Base-by-base conservation (phyloP, 1,140 invertebrate species). In the Zaprionus gabonicus region DNA sequence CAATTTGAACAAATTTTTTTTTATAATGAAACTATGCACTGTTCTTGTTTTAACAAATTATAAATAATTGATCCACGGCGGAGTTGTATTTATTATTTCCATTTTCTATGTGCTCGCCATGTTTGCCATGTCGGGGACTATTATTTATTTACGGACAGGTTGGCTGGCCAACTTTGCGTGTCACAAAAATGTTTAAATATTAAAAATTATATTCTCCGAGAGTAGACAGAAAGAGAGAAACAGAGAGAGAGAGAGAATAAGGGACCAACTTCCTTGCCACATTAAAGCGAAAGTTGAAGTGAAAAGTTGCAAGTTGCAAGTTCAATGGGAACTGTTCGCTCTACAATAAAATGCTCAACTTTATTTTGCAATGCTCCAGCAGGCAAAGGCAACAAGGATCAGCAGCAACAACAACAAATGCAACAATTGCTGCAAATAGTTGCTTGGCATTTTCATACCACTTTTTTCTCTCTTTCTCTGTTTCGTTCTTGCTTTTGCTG, bases 81-180 rank as follows among this genome's bases (percentile, higher is more conserved):
- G 15, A 55, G 41, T 58, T 79, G 63, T 62, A 55, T 65, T 67
- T 73, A 67, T 64, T 77, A 69, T 65, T 77, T 77, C 28, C 36
- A 71, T 78, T 80, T 80, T 77, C 59, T 74, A 71, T 76, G 68
- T 71, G 62, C 15, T 65, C 20, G 53, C 55, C 58, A 72, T 76
- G 28, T 67, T 67, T 63, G 55, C 44, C 36, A 55, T 68, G 27
- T 44, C 67, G 58, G 44, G 12, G 20, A 73, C 34, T 17, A 77
- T 77, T 77, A 77, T 73, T 77, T 80, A 77, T 80, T 80, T 62
- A 80, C 34, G 17, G 13, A 10, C 38, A 23, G 10, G 64, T 66
- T 66, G 57, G 65, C 76, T 44, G 59, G 76, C 55, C 59, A 78
- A 70, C 65, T 70, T 75, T 78, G 76, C 76, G 76, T 75, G 71